Conservation (phyloP, 1,140 invertebrate genomes). For the Drosophila burlai region DNA sequence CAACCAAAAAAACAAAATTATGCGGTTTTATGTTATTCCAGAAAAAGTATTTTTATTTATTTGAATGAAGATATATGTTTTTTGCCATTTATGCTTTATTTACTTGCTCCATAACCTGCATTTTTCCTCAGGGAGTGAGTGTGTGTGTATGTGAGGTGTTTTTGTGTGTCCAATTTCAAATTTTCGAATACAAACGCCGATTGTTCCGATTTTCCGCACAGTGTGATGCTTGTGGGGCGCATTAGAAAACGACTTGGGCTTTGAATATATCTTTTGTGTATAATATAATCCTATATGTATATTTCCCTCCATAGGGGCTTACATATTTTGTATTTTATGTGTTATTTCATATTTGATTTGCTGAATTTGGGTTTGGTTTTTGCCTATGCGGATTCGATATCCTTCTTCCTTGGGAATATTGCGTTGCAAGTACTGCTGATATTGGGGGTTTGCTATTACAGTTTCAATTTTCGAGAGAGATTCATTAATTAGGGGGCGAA, state of each 20-base stretch:
- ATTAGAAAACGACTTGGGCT: slow-evolving; percentile 66
- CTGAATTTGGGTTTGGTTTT: slow-evolving; percentile 34
- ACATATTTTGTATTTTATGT: slow-evolving; percentile 56
- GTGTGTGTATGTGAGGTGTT: slow-evolving; percentile 24
- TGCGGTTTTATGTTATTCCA: slow-evolving; percentile 62
- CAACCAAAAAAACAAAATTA: slow-evolving; percentile 11
- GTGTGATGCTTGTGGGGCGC: slow-evolving; percentile 29
- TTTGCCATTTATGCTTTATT: slow-evolving; percentile 62
- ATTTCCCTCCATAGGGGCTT: slow-evolving; percentile 68
- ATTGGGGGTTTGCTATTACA: slow-evolving; percentile 60
- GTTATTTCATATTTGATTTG: slow-evolving; percentile 62
- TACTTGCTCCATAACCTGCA: slow-evolving; percentile 68
- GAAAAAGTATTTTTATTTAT: slow-evolving; percentile 82
- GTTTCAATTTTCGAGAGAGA: slow-evolving; percentile 49
- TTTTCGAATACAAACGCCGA: slow-evolving; percentile 33
- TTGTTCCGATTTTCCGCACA: slow-evolving; percentile 15
- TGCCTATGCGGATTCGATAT: slow-evolving; percentile 24
- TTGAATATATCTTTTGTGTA: slow-evolving; percentile 67
- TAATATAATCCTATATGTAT: slow-evolving; percentile 75
- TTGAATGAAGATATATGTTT: slow-evolving; percentile 83
- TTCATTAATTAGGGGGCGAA: slow-evolving; percentile 37
- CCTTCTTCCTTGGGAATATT: slow-evolving; percentile 50
- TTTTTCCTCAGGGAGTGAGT: slow-evolving; percentile 43
- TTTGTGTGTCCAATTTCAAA: slow-evolving; percentile 25
- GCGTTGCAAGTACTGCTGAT: slow-evolving; percentile 72